Evolutionary conservation across 1,140 invertebrate species (phyloP).

Genomic region (Drosophila eugracilis): DNA sequence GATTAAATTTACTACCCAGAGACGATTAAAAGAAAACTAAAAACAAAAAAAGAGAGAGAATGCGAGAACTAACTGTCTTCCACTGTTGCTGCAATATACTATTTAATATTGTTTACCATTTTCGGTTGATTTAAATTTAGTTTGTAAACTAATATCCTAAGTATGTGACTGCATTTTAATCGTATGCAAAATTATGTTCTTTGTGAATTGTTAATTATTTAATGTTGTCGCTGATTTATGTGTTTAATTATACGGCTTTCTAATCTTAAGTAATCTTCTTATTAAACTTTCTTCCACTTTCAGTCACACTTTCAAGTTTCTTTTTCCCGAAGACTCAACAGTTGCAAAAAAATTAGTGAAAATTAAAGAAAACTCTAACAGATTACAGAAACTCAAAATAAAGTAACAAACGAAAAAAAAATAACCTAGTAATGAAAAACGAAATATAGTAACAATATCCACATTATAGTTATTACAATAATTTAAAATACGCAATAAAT

Average conservation of each 20-base stretch:
- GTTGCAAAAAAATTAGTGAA: constrained; percentile 1
- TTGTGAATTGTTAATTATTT: constrained; percentile 37
- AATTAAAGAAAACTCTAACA: background rate
- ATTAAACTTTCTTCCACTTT: background rate
- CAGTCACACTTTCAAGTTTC: constrained; percentile 15
- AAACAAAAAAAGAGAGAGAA: constrained; percentile 51
- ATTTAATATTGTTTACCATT: constrained; percentile 57
- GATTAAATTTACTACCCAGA: constrained; percentile 38
- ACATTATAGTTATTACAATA: constrained; percentile 32
- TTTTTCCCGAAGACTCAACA: constrained; percentile 16
- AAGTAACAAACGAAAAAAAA: too few relatives aligned
- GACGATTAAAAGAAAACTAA: constrained; percentile 25
- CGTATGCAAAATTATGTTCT: constrained; percentile 32
- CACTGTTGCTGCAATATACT: constrained; percentile 83
- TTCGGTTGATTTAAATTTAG: constrained; percentile 45
- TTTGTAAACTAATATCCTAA: constrained; percentile 32
- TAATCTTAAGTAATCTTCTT: constrained; percentile 9
- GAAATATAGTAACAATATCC: constrained; percentile 28
- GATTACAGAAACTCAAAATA: constrained; percentile 1
- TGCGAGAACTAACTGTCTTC: constrained; percentile 66
- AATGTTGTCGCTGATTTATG: constrained; percentile 28
- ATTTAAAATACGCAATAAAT: constrained; percentile 31
- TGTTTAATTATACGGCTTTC: constrained; percentile 11
- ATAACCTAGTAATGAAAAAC: constrained; percentile 14
- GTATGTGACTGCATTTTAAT: constrained; percentile 24